Percentiles rank a stretch among this genome's conserved stretches.
Evolutionary conservation across 2,797 vertebrate species (phyloP).

Genomic region (Siniperca scherzeri): DNA sequence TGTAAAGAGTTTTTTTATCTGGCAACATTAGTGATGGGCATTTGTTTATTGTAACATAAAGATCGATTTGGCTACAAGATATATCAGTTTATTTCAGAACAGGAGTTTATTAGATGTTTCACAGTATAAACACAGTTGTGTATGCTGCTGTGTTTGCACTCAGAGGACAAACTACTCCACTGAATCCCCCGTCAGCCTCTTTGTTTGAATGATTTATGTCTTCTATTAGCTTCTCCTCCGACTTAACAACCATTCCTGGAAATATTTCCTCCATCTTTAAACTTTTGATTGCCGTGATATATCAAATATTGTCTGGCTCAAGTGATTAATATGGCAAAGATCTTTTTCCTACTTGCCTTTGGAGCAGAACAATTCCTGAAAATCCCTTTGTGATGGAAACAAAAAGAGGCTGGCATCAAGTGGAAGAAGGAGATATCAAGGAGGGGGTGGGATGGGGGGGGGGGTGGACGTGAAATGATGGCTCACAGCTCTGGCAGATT

Average conservation of each 20-base stretch:
- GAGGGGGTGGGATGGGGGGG: not conserved
- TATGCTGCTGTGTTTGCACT: conserved; percentile 37
- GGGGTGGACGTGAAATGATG: conserved; percentile 54
- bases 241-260: conserved; percentile 50
- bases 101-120: conserved; percentile 40
- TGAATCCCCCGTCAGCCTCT: conserved; percentile 40
- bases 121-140: conserved; percentile 35
- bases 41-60: conserved; percentile 53
- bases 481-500: conserved; percentile 78
- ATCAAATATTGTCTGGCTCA: conserved; percentile 55
- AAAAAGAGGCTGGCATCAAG: conserved; percentile 68
- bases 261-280: conserved; percentile 56
- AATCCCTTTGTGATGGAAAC: conserved; percentile 74
- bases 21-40: conserved; percentile 8
- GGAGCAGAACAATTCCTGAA: conserved; percentile 63
- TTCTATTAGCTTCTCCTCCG: conserved; percentile 37
- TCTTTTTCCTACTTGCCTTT: conserved; percentile 43
- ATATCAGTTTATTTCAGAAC: conserved; percentile 36
- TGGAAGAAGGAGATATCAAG: conserved; percentile 61
- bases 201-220: conserved; percentile 61
- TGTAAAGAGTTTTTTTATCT: conserved; percentile 21
- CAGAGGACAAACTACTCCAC: conserved; percentile 31
- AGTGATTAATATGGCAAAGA: conserved; percentile 59
- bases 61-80: conserved; percentile 28
- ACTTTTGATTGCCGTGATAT: conserved; percentile 48